Base-by-base conservation (phyloP, 2,888 invertebrate species). In the Andrena fulva region DNA sequence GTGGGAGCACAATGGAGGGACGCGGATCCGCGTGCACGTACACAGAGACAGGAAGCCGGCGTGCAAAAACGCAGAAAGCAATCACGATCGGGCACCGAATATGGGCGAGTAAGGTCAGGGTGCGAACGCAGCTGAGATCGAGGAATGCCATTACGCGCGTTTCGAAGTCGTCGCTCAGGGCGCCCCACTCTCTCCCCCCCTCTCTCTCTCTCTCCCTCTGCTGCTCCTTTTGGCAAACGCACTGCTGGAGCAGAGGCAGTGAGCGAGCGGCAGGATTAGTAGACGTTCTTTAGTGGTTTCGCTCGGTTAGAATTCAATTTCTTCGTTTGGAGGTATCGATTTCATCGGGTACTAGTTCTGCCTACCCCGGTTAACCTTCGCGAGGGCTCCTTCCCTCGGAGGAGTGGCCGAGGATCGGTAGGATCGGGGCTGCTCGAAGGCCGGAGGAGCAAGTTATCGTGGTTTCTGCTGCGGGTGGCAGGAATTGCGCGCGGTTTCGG, bases 91-190 rank as follows among this genome's bases (percentile, higher is more conserved):
- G 87, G 85, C 90, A 42, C 92, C 90, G 90, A 89, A 93, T 92
- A 92, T 91, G 91, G 91, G 87, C 89, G 89, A 89, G 91, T 92
- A 92, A 92, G 93, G 93, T 93, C 92, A 93, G 93, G 92, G 92
- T 89, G 90, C 90, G 90, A 89, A 85, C 84, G 85, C 88, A 86
- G 89, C 90, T 88, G 87, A 89, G 90, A 90, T 88, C 90, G 85
- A 89, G 91, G 92, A 92, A 92, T 92, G 92, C 91, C 91, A 92
- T 92, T 92, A 91, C 90, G 85, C 86, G 87, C 87, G 87, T 89
- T 89, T 88, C 88, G 83, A 88, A 85, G 77, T 83, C 83, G 77
- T 62, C 80, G 76, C 62, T 56, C 78, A 20, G 56, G 48, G n/a
- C 50, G 60, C 60, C 64, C 67, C 66, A 64, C 54, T 62, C 60